Base-by-base conservation (phyloP, 2,888 invertebrate genomes). In the Tribolium freemani region DNA sequence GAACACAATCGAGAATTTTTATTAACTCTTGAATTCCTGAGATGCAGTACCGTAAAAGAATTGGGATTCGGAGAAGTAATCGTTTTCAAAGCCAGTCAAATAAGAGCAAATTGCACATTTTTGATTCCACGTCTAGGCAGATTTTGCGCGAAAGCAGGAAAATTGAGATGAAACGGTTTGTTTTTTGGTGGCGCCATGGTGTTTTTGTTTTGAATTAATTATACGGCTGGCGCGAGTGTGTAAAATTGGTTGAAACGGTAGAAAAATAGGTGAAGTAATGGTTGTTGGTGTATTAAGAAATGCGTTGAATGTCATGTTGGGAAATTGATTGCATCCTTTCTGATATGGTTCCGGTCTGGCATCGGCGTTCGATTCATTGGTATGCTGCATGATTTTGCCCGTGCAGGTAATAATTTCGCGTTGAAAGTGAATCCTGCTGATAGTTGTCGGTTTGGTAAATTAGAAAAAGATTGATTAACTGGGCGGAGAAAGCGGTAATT, bases 141-240 rank as follows among this genome's bases (percentile, higher is more conserved):
- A 26, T 38, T 3, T 38, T 3, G 3, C 2, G 31, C 9, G 2
- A 31, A 31, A 31, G 8, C 38, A n/a, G 6, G 10, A 58, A 44
- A 58, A 58, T 20, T 13, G 11, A 38, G 58, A 58, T 58, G 58
- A 45, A 44, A n/a, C 31, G 31, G 20, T 58, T 16, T 58, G 45
- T 13, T 38, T 60, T 60, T 60, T 26, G 26, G 30, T 60, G 60
- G 60, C 60, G 60, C 60, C 60, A 48, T 5, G 5, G 20, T n/a
- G 26, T 60, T 60, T 60, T 60, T 60, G 48, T 60, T n/a, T 60
- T 48, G 16, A 46, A 60, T 60, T 60, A 60, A 60, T 60, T 60
- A 60, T 60, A 60, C 46, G 60, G 60, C 45, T 48, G 21, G 60
- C 60, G 46, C 60, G 46, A 48, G 21, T 60, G 58, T 10, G 60